phyloP scores from a whole-genome alignment of 1,140 invertebrate genomes.

The Rhopalosiphum padi region DNA sequence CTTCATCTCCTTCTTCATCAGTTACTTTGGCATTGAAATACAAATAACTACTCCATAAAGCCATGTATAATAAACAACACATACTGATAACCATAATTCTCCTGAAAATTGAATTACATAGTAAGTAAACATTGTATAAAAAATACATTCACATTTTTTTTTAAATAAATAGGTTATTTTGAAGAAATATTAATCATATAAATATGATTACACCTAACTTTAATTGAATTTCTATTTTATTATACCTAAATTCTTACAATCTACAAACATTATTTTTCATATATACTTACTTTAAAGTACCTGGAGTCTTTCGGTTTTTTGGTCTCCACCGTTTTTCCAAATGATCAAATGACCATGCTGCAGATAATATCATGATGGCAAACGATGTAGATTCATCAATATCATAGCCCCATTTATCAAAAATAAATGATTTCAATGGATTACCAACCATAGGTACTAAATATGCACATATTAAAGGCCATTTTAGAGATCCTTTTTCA shows the following conservation, averaged over 20 bases:
- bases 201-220: not conserved
- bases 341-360: conserved; percentile 74
- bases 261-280: not conserved
- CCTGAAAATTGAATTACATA: conserved; percentile 56
- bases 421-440: conserved; percentile 56
- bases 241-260: not conserved
- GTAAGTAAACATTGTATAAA: not conserved
- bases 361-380: conserved; percentile 70
- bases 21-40: conserved; percentile 90
- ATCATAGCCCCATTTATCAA: conserved; percentile 62
- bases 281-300: conserved; percentile 64
- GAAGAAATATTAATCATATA: not conserved
- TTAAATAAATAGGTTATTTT: not conserved
- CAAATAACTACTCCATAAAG: conserved; percentile 78
- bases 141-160: not conserved
- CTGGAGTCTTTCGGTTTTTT: conserved; percentile 67
- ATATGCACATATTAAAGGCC: conserved; percentile 75
- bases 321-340: conserved; percentile 80
- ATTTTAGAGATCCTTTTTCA: conserved; percentile 74
- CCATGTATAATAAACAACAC: conserved; percentile 74
- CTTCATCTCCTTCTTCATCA: conserved; percentile 85
- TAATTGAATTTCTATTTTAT: not conserved
- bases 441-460: conserved; percentile 69
- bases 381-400: conserved; percentile 75
- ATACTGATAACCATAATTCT: conserved; percentile 68